A percentile compares a stretch with the other conserved stretches of the same genome.
Conservation (phyloP, 2,797 vertebrate genomes). For the Schizopygopsis malacanthus region DNA sequence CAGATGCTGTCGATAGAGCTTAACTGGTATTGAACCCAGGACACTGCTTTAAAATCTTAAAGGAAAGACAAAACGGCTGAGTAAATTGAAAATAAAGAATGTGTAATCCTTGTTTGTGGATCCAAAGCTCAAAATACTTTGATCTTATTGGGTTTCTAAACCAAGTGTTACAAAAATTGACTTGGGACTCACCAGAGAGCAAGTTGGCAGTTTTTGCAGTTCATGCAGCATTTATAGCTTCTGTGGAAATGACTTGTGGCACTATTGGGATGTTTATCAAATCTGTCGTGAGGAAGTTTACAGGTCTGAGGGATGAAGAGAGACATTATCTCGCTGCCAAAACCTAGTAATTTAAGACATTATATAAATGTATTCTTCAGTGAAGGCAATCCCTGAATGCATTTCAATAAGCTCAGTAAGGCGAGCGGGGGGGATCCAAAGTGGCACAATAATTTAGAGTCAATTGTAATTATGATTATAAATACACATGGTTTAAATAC, state of each 20-base stretch:
- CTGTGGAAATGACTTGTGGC: constrained; percentile 11
- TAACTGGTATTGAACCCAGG: constrained; percentile 13
- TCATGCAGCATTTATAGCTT: constrained; percentile 3
- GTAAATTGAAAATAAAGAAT: background rate
- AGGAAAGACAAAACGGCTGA: background rate
- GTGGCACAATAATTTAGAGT: no score
- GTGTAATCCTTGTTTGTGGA: constrained; percentile 1
- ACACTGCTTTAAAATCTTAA: constrained; percentile 5
- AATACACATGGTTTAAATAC: background rate
- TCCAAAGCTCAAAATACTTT: constrained; percentile 4
- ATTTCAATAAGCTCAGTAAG: background rate
- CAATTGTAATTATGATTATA: background rate
- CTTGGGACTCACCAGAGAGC: background rate
- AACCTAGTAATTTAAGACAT: background rate
- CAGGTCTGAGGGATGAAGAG: background rate
- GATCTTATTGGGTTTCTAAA: constrained; percentile 19
- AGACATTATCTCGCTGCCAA: background rate
- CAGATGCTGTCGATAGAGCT: constrained; percentile 26
- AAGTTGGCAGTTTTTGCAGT: background rate
- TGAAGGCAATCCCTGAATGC: background rate
- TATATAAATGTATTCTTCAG: constrained; percentile 1
- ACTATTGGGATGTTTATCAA: background rate
- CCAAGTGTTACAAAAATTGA: background rate
- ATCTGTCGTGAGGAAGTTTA: background rate
- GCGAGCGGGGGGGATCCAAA: no score